These are phyloP conservation scores for Chymomyza caudatula DNA, from an alignment of 2,888 invertebrate genomes.

Conservation along the genomic window DNA sequence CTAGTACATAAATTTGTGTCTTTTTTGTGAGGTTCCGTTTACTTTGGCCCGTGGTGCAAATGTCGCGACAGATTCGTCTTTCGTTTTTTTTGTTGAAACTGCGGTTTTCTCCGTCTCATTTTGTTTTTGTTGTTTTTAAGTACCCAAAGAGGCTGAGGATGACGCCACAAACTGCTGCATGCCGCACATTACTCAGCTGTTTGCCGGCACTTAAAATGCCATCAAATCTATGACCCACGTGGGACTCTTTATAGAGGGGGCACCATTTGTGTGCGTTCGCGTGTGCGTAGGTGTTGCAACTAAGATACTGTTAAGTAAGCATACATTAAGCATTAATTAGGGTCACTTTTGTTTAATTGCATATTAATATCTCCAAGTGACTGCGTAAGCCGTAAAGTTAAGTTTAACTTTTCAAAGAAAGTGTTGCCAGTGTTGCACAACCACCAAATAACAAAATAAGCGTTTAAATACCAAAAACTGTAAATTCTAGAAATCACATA, in stretches of 20 bases:
- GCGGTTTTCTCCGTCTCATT: neutral
- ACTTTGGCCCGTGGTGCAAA: slow-evolving; percentile 37
- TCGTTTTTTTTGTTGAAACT: neutral
- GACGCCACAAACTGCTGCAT: slow-evolving; percentile 26
- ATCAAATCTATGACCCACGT: slow-evolving; percentile 56
- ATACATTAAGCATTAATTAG: slow-evolving; percentile 22
- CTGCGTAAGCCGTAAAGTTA: neutral
- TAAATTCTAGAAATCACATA: neutral
- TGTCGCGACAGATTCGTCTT: slow-evolving; percentile 33
- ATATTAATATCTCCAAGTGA: slow-evolving; percentile 32
- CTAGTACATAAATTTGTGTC: slow-evolving; percentile 51
- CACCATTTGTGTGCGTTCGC: neutral
- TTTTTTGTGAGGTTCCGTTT: neutral
- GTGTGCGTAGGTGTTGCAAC: neutral
- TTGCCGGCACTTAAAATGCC: slow-evolving; percentile 57
- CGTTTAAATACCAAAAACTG: neutral
- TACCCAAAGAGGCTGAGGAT: slow-evolving; percentile 39
- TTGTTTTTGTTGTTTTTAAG: slow-evolving; percentile 14
- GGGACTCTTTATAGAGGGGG: slow-evolving; percentile 34
- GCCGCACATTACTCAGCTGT: slow-evolving; percentile 39
- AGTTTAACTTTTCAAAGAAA: neutral
- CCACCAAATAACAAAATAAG: neutral
- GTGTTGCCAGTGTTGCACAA: neutral
- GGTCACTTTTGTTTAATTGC: slow-evolving; percentile 48
- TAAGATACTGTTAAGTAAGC: neutral